Evolutionary conservation across 2,888 invertebrate genomes (phyloP).

Genomic region (Tricholauxania praeusta): DNA sequence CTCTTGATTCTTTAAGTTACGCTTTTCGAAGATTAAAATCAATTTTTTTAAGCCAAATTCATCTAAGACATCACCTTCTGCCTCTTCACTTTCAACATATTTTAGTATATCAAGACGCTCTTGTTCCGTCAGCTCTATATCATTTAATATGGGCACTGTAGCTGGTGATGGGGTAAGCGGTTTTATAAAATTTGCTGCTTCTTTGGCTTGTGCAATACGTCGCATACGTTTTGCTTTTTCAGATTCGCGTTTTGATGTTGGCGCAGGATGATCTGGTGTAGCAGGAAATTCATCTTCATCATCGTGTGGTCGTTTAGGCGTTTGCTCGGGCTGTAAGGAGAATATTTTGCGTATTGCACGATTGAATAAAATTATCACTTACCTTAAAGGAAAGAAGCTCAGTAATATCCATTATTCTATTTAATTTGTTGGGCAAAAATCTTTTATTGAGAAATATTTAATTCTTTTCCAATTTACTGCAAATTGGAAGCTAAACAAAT

Average conservation of each 20-base stretch:
- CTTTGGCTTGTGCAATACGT: constrained; percentile 72
- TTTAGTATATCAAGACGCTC: constrained; percentile 84
- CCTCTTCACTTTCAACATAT: constrained; percentile 86
- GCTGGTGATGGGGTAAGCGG: constrained; percentile 54
- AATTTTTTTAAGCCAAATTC: constrained; percentile 89
- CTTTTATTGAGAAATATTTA: background rate
- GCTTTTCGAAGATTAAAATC: constrained; percentile 93
- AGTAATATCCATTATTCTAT: constrained; percentile 70
- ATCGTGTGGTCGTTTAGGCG: constrained; percentile 76
- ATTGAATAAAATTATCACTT: constrained; percentile 44
- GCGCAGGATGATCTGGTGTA: constrained; percentile 67
- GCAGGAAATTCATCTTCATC: constrained; percentile 75
- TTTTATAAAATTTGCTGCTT: constrained; percentile 68
- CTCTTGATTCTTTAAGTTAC: constrained; percentile 93
- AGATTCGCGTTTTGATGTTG: constrained; percentile 57
- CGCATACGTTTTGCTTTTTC: constrained; percentile 75
- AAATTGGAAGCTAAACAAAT: too few species aligned
- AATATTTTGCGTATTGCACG: background rate
- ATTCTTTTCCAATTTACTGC: too few species aligned
- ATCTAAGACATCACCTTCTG: constrained; percentile 88
- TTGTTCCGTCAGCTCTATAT: constrained; percentile 73
- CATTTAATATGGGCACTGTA: constrained; percentile 63
- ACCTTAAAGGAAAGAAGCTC: constrained; percentile 73
- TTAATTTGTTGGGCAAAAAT: background rate
- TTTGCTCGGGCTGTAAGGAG: constrained; percentile 79